Evolutionary conservation across 2,113 vertebrate species (phyloP), one percentile per base, ranked within the genome.

Genomic region (Macroglossus sobrinus): DNA sequence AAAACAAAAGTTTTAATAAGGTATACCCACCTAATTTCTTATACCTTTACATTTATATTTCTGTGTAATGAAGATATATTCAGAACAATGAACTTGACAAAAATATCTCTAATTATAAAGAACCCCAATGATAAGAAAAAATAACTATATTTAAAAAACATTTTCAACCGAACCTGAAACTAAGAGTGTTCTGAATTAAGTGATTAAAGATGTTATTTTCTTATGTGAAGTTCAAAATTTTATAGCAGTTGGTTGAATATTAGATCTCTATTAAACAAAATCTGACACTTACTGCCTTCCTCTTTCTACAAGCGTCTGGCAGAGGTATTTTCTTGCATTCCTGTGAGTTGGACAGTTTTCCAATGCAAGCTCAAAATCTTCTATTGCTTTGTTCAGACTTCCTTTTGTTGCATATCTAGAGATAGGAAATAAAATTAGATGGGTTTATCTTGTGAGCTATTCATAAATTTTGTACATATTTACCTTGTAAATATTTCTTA

Each of bases 301-400:
- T 98, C 99, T 98, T 97, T 99, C 99, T 95, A 99, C 99, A 38
- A 99, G 99, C 0, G 99, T 99, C 98, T 99, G 99, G 96, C 99
- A 99, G 66, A 99, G 99, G 91, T 99, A 99, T 97, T 99, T 99
- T 97, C 99, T 99, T 53, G 99, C 99, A 38, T 99, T 99, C 91
- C 99, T 99, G 71, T 99, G 99, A 8, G 99, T 99, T 55, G 99
- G 99, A 95, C 99, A 99, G 97, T 98, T 99, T 97, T 99, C 98
- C 97, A 99, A 97, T n/a, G 99, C 99, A 94, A 99, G 95, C 91
- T 99, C 99, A 98, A 99, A 99, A 97, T 99, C 99, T 81, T 98
- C 95, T 72, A 99, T 99, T 4, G 99, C 99, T 98, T 99, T 99
- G 97, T 99, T 97, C 91, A 99, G 98, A 95, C 99, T 99, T 97